Conservation (phyloP, 2,888 invertebrate genomes). For the Plagodis pulveraria region DNA sequence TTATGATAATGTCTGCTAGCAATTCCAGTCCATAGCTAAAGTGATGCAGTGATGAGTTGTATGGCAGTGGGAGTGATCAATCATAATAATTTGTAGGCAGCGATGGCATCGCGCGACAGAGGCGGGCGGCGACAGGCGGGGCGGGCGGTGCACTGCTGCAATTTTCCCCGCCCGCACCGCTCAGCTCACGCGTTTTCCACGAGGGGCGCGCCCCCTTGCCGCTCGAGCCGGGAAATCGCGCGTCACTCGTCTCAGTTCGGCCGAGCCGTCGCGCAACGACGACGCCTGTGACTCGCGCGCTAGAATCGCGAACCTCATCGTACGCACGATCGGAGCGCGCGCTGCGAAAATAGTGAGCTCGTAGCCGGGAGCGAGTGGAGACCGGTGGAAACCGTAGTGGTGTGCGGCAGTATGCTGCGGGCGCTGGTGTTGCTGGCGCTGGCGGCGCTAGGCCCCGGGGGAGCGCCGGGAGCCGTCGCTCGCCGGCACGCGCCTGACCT, state of each 20-base stretch:
- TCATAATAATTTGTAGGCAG: constrained; percentile 34
- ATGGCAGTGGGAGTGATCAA: constrained; percentile 25
- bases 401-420: constrained; percentile 68
- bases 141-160: constrained; percentile 63
- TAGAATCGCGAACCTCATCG: constrained; percentile 62
- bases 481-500: constrained; percentile 81
- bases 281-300: constrained; percentile 70
- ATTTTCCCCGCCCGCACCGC: constrained; percentile 78
- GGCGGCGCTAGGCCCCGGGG: constrained; percentile 61
- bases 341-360: constrained; percentile 81
- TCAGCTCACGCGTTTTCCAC: constrained; percentile 76
- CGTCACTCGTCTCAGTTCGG: constrained; percentile 77
- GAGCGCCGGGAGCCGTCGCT: constrained; percentile 81
- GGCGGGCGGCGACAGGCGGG: constrained; percentile 53
- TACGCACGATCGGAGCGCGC: constrained; percentile 58
- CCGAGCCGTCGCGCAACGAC: constrained; percentile 76
- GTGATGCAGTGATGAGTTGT: constrained; percentile 17
- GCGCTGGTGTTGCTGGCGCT: constrained; percentile 74
- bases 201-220: constrained; percentile 78
- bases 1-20: constrained; percentile 6
- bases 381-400: constrained; percentile 60
- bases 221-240: constrained; percentile 78
- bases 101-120: constrained; percentile 26
- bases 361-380: constrained; percentile 67
- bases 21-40: constrained; percentile 5